Percentiles rank a stretch among this genome's conserved stretches.
Conservation (phyloP, 1,140 invertebrate species). For the Phortica variegata region DNA sequence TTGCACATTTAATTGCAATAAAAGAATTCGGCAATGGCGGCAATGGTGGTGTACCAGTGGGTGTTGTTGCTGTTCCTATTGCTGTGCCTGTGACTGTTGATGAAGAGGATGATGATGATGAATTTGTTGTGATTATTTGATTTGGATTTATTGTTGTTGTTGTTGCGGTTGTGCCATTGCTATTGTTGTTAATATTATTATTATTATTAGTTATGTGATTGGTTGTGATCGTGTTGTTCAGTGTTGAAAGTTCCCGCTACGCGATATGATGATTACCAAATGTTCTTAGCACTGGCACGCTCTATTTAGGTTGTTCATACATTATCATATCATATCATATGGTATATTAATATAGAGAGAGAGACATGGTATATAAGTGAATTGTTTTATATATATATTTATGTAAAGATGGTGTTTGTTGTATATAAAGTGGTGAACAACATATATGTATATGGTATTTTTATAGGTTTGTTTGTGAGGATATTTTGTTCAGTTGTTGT, state of each 20-base stretch:
- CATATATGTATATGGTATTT: conserved; percentile 9
- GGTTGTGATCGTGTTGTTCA: conserved; percentile 21
- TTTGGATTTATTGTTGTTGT: conserved; percentile 15
- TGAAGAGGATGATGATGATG: conserved; percentile 28
- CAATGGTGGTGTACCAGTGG: conserved; percentile 44
- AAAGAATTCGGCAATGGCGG: conserved; percentile 49
- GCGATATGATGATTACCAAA: conserved; percentile 58
- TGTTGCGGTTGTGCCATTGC: conserved; percentile 20
- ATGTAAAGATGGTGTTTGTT: conserved; percentile 4
- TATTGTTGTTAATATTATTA: conserved; percentile 22
- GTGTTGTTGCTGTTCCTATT: conserved; percentile 27
- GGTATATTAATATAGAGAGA: no score
- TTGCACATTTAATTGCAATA: conserved; percentile 47
- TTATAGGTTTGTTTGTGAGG: conserved; percentile 16
- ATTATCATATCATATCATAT: no score
- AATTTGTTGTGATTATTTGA: conserved; percentile 28
- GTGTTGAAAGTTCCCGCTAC: conserved; percentile 52
- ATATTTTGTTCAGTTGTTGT: conserved; percentile 17
- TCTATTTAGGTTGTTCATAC: conserved; percentile 29
- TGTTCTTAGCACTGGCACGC: conserved; percentile 56
- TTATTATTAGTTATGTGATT: conserved; percentile 18
- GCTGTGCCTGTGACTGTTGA: conserved; percentile 6
- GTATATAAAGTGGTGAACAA: conserved; percentile 10
- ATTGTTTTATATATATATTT: conserved; percentile 12
- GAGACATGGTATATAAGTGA: conserved; percentile 4